A percentile compares a stretch with the other conserved stretches of the same genome.
Evolutionary conservation across 1,140 invertebrate genomes (phyloP).

Genomic region (Ectropis grisescens): DNA sequence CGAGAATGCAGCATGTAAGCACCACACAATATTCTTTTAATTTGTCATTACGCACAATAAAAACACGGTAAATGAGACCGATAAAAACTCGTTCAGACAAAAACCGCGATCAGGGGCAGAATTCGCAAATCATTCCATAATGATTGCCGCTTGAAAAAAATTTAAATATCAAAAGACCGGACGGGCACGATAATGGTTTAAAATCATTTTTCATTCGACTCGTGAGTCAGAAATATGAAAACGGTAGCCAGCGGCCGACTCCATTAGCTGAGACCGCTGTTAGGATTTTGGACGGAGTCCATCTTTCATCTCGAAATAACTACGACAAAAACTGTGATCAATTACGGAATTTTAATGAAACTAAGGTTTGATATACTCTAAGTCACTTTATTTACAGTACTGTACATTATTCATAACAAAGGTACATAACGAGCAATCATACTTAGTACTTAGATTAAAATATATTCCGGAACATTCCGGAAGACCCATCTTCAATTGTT

Average conservation of each 20-base stretch:
- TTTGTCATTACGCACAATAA: conserved; percentile 68
- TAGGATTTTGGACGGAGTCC: conserved; percentile 48
- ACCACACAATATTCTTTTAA: conserved; percentile 64
- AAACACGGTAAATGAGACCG: conserved; percentile 64
- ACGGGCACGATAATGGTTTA: conserved; percentile 67
- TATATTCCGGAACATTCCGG: no score
- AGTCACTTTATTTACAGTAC: conserved; percentile 20
- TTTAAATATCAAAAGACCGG: conserved; percentile 70
- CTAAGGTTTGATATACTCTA: conserved; percentile 2
- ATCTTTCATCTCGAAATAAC: conserved; percentile 36
- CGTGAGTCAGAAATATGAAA: conserved; percentile 59
- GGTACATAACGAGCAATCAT: no score
- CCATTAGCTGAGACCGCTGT: conserved; percentile 56
- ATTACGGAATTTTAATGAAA: conserved; percentile 15
- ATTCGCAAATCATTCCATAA: conserved; percentile 67
- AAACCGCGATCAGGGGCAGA: conserved; percentile 59
- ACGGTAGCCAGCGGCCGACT: conserved; percentile 58
- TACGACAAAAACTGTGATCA: conserved; percentile 11
- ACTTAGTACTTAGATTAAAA: no score
- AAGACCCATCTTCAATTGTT: no score
- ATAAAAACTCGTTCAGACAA: conserved; percentile 59
- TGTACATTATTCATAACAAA: no score
- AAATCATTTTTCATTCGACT: conserved; percentile 68
- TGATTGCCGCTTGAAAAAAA: conserved; percentile 68
- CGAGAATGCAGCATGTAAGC: conserved; percentile 55